A percentile compares a stretch with the other conserved stretches of the same genome.
Evolutionary conservation across 2,113 vertebrate species (phyloP).

Genomic region (Odocoileus hemionus): DNA sequence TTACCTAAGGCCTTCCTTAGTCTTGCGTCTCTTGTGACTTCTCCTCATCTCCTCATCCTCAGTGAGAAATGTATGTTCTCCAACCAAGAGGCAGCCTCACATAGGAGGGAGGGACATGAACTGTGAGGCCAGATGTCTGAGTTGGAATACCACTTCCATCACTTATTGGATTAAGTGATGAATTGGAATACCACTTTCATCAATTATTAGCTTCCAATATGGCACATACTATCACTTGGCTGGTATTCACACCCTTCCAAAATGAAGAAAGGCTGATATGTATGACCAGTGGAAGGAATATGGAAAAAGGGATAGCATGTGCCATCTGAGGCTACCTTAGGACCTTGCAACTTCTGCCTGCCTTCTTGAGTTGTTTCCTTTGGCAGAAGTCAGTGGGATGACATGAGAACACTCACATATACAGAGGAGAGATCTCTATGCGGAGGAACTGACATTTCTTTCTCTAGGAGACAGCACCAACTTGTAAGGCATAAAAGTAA

Average conservation of each 20-base stretch:
- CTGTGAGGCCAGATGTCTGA: background rate
- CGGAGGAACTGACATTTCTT: background rate
- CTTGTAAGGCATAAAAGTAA: background rate
- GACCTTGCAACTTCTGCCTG: background rate
- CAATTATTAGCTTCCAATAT: background rate
- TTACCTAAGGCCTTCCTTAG: background rate
- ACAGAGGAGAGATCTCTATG: accelerated
- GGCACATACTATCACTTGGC: background rate
- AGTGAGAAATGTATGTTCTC: no score
- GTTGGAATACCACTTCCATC: accelerated
- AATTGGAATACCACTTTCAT: accelerated
- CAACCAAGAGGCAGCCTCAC: accelerated
- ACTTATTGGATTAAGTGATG: background rate
- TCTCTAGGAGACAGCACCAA: background rate
- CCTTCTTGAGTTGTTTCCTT: background rate
- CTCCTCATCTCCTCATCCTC: background rate
- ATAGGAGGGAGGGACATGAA: background rate
- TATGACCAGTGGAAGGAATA: background rate
- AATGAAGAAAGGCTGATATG: background rate
- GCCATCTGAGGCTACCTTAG: background rate
- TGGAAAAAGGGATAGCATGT: background rate
- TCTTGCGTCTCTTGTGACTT: accelerated
- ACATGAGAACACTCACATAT: accelerated
- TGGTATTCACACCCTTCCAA: background rate
- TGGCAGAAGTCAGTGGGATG: background rate